These are phyloP conservation scores for Leucophenga maculata DNA, from an alignment of 2,888 invertebrate species.

Conservation along the genomic window DNA sequence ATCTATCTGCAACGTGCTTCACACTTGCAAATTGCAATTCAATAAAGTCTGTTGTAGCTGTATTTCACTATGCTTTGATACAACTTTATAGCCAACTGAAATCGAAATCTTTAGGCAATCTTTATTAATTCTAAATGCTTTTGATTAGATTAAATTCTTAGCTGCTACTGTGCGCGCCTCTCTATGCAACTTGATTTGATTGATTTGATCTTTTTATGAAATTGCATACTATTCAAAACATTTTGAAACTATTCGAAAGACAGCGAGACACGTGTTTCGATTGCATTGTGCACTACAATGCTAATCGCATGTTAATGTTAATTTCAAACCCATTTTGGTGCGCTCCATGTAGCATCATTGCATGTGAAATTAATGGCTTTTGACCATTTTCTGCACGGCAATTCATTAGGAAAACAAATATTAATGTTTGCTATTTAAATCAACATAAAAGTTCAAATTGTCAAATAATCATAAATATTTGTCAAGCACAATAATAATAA, in stretches of 20 bases:
- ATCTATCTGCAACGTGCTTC: not conserved
- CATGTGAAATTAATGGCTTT: conserved; percentile 43
- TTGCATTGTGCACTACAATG: conserved; percentile 31
- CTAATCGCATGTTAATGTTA: not conserved
- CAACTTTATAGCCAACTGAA: conserved; percentile 22
- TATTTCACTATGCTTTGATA: not conserved
- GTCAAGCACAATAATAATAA: conserved; percentile 33
- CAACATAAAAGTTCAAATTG: conserved; percentile 28
- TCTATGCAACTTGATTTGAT: conserved; percentile 34
- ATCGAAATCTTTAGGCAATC: conserved; percentile 42
- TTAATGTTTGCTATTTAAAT: conserved; percentile 10
- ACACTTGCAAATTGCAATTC: not conserved
- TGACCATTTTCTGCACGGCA: conserved; percentile 26
- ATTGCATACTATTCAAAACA: too few relatives aligned
- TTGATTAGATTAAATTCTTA: conserved; percentile 42
- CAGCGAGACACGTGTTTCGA: conserved; percentile 7
- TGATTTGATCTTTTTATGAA: conserved; percentile 17
- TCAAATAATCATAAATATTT: conserved; percentile 31
- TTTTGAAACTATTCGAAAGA: too few relatives aligned
- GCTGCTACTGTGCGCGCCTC: conserved; percentile 49
- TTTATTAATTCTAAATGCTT: conserved; percentile 42
- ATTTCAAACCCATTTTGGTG: conserved; percentile 19
- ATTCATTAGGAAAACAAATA: conserved; percentile 9
- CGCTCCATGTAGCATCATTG: conserved; percentile 31
- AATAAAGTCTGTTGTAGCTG: not conserved